Percentiles rank a stretch among this genome's conserved stretches.
These are phyloP conservation scores for Protodeltote pygarga DNA, from an alignment of 2,888 invertebrate genomes.

Conservation along the genomic window DNA sequence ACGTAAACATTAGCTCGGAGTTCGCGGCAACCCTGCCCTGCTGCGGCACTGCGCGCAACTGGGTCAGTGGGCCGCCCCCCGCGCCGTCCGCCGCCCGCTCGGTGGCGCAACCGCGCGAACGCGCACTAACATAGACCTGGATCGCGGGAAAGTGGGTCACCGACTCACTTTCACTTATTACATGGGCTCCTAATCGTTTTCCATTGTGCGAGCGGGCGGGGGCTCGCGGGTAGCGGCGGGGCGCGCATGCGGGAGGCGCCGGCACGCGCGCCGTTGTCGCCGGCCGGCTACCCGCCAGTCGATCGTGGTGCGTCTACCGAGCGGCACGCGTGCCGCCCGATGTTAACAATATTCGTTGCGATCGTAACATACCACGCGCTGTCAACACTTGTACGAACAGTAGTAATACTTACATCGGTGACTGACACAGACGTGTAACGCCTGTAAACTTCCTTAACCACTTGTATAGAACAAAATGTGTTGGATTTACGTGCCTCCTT, in stretches of 20 bases:
- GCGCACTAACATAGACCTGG: constrained; percentile 96
- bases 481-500: constrained; percentile 82
- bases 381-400: constrained; percentile 65
- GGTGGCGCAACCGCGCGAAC: constrained; percentile 85
- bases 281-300: constrained; percentile 84
- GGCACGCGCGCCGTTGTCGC: constrained; percentile 83
- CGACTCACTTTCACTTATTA: constrained; percentile 96
- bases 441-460: constrained; percentile 53
- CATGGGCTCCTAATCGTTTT: constrained; percentile 92
- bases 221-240: constrained; percentile 81
- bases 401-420: constrained; percentile 56
- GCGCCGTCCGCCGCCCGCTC: constrained; percentile 83
- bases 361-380: constrained; percentile 79
- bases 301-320: constrained; percentile 79
- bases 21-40: constrained; percentile 86
- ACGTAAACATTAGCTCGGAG: constrained; percentile 81
- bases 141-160: constrained; percentile 97
- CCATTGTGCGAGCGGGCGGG: constrained; percentile 89
- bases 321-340: constrained; percentile 74
- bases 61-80: constrained; percentile 94
- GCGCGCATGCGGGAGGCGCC: constrained; percentile 85
- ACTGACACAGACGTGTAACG: constrained; percentile 60
- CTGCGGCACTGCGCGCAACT: constrained; percentile 90
- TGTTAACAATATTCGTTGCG: constrained; percentile 63
- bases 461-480: constrained; percentile 77